phyloP scores from a whole-genome alignment of 2,888 invertebrate genomes.

The Polymixis flavicincta region DNA sequence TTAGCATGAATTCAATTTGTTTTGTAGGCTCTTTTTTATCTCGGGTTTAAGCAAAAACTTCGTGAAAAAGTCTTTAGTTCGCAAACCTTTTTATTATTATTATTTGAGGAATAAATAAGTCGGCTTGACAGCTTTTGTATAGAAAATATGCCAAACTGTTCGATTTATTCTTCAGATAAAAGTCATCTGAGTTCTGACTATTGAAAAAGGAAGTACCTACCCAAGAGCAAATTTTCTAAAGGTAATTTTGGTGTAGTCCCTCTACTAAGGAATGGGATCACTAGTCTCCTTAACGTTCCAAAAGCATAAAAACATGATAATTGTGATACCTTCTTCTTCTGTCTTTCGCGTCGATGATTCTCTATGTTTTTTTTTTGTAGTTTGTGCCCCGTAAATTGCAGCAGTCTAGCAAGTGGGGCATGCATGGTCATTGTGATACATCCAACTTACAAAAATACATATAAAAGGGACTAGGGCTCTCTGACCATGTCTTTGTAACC shows the following conservation, averaged over 20 bases:
- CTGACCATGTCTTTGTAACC: not conserved
- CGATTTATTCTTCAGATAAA: too few species aligned
- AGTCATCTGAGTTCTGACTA: too few species aligned
- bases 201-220: too few species aligned
- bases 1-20: conserved; percentile 21
- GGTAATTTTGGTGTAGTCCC: not conserved
- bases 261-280: not conserved
- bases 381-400: too few species aligned
- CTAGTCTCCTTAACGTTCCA: not conserved
- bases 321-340: not conserved
- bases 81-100: not conserved
- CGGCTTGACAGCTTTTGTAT: too few species aligned
- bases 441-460: not conserved
- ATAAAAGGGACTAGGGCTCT: not conserved
- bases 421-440: not conserved
- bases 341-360: too few species aligned
- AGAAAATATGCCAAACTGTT: too few species aligned
- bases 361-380: too few species aligned
- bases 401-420: too few species aligned
- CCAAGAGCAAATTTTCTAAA: not conserved
- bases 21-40: conserved; percentile 4
- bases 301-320: not conserved
- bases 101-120: too few species aligned
- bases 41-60: conserved; percentile 10
- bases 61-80: not conserved